Evolutionary conservation across 1,140 invertebrate genomes (phyloP).

Genomic region (Drosophila malerkotliana): DNA sequence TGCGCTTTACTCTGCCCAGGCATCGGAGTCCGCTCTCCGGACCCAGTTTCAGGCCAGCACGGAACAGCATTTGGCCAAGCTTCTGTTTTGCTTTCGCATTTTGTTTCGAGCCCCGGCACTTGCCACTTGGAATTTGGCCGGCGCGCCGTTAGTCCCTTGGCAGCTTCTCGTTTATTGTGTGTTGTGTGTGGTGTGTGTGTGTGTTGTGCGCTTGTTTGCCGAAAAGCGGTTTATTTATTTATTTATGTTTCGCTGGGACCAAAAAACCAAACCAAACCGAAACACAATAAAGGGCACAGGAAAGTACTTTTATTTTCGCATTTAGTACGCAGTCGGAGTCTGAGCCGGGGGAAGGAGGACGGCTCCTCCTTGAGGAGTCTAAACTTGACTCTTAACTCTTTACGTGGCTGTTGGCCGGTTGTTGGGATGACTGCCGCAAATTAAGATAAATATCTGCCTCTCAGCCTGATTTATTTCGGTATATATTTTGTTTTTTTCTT

Average conservation of each 20-base stretch:
- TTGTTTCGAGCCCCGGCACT: conserved; percentile 31
- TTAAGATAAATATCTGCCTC: conserved; percentile 75
- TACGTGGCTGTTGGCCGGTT: conserved; percentile 18
- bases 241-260: conserved; percentile 56
- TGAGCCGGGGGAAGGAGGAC: conserved; percentile 2
- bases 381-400: conserved; percentile 72
- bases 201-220: conserved; percentile 49
- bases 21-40: not conserved
- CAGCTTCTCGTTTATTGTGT: conserved; percentile 40
- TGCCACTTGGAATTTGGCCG: conserved; percentile 58
- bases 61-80: conserved; percentile 28
- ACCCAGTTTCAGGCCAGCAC: not conserved
- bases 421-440: conserved; percentile 41
- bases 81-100: conserved; percentile 56
- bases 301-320: conserved; percentile 48
- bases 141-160: conserved; percentile 44
- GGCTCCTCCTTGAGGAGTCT: conserved; percentile 2
- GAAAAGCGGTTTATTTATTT: conserved; percentile 76
- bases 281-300: conserved; percentile 24
- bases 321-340: conserved; percentile 37
- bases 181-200: conserved; percentile 10
- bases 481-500: conserved; percentile 1
- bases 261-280: conserved; percentile 1
- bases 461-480: conserved; percentile 67
- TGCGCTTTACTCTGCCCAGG: conserved; percentile 32